Base-by-base conservation (phyloP, 2,113 vertebrate species). In the Scophthalmus maximus region DNA sequence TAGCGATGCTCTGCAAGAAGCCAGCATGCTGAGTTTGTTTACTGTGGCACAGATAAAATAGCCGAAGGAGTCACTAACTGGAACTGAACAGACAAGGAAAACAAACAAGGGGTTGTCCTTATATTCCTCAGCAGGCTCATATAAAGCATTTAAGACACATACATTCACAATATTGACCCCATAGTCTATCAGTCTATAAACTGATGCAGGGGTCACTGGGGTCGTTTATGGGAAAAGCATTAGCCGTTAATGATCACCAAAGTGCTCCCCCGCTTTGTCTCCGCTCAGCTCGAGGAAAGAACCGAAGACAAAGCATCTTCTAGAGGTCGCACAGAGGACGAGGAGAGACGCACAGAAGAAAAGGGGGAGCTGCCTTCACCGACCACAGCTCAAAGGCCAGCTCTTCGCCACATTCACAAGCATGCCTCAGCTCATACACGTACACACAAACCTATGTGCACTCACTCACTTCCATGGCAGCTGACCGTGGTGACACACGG, bases 281-380 rank as follows among this genome's bases (percentile, higher is more conserved):
- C 0, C 75, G 59, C 52, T 79, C 59, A 99, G 97, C 94, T 84
- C 95, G 96, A 83, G 96, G 96, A 72, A 98, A 98, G 90, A 96
- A 91, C 93, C 93, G 97, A 72, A 88, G 97, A 66, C 97, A 99
- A 85, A 98, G 97, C 78, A 95, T 99, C 92, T 98, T 99, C 94
- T 98, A 94, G 90, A 91, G 0, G 23, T 27, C n/a, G 1, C 23
- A 22, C 27, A 62, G 55, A 32, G 34, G 57, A 64, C 22, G 46
- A 60, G 56, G 53, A 71, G 73, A 44, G 5, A 44, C 42, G 18
- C 18, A 44, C 42, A 44, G 3, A 18, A 32, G 5, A 32, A 32
- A n/a, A 44, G 7, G 18, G 7, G 42, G 42, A 18, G 36, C 36
- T 15, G 36, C 36, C 36, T 40, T 40, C 17, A 15, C 36, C 5